These are phyloP conservation scores for Drosophila chauvacae DNA, from an alignment of 1,140 invertebrate species.

Conservation along the genomic window DNA sequence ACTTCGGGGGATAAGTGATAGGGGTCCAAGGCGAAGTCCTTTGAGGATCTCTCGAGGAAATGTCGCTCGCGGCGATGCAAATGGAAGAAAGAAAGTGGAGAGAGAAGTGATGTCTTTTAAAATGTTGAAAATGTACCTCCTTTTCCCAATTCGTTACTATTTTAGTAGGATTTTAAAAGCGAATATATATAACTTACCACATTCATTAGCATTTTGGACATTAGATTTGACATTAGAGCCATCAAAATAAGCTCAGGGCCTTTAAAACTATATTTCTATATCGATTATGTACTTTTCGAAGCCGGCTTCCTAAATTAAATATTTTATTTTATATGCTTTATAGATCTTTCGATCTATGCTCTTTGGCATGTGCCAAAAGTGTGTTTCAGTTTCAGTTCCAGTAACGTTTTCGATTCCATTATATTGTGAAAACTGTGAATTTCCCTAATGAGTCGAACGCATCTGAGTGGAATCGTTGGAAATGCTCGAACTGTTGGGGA, in stretches of 20 bases:
- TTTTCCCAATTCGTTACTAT: too few species aligned
- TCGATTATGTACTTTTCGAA: too few species aligned
- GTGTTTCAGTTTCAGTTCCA: slow-evolving; percentile 43
- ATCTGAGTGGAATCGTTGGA: slow-evolving; percentile 3
- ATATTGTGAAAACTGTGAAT: slow-evolving; percentile 47
- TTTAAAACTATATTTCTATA: too few species aligned
- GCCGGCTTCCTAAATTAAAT: too few species aligned
- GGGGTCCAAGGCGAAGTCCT: slow-evolving; percentile 7
- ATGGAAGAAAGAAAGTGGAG: not conserved
- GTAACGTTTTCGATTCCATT: slow-evolving; percentile 25
- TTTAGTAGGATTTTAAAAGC: too few species aligned
- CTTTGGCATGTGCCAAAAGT: slow-evolving; percentile 62
- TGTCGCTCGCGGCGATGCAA: not conserved
- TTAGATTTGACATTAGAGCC: too few species aligned
- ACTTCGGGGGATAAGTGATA: slow-evolving; percentile 21
- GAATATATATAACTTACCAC: too few species aligned
- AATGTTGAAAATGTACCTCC: too few species aligned
- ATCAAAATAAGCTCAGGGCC: too few species aligned
- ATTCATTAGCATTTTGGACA: too few species aligned
- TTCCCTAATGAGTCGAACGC: slow-evolving; percentile 43
- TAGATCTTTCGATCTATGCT: not conserved
- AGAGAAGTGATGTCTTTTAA: too few species aligned
- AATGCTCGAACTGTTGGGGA: slow-evolving; percentile 13
- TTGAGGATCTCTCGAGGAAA: slow-evolving; percentile 1
- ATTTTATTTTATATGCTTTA: not conserved